Percentiles rank a stretch among this genome's conserved stretches.
These are phyloP conservation scores for Synergus itoensis DNA, from an alignment of 2,888 invertebrate genomes.

Conservation along the genomic window DNA sequence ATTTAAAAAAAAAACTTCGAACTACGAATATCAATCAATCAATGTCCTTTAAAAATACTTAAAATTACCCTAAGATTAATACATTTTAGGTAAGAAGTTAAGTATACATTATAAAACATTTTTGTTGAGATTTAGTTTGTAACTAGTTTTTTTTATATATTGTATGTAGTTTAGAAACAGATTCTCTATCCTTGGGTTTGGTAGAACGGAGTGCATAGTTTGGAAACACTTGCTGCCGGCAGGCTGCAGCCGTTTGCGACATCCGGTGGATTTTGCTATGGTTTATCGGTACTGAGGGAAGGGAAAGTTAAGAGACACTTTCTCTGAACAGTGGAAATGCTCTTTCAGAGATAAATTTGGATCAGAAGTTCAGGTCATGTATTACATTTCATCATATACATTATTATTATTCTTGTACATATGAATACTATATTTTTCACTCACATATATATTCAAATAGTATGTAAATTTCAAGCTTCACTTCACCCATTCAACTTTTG, in stretches of 20 bases:
- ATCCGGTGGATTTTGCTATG: conserved; percentile 41
- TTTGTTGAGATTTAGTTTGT: too few relatives aligned
- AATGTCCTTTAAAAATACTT: too few relatives aligned
- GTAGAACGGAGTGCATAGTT: conserved; percentile 44
- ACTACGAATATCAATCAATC: too few relatives aligned
- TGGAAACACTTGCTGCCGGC: conserved; percentile 49
- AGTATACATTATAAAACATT: too few relatives aligned
- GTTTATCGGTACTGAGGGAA: conserved; percentile 28
- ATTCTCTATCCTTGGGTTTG: neutral
- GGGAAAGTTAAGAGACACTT: conserved; percentile 22
- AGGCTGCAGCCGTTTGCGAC: conserved; percentile 49
- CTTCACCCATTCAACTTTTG: neutral
- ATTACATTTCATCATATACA: neutral
- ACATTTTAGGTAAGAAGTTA: too few relatives aligned
- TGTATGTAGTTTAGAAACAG: neutral
- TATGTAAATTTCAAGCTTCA: conserved; percentile 2
- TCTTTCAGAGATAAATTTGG: neutral
- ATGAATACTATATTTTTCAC: neutral
- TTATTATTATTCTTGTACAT: neutral
- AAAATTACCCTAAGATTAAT: too few relatives aligned
- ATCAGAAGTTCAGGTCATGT: neutral
- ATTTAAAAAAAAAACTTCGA: too few relatives aligned
- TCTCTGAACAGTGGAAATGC: neutral
- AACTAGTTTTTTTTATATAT: neutral
- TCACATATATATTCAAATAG: neutral